Evolutionary conservation across 2,797 vertebrate species (phyloP).

Genomic region (Thamnophis elegans): DNA sequence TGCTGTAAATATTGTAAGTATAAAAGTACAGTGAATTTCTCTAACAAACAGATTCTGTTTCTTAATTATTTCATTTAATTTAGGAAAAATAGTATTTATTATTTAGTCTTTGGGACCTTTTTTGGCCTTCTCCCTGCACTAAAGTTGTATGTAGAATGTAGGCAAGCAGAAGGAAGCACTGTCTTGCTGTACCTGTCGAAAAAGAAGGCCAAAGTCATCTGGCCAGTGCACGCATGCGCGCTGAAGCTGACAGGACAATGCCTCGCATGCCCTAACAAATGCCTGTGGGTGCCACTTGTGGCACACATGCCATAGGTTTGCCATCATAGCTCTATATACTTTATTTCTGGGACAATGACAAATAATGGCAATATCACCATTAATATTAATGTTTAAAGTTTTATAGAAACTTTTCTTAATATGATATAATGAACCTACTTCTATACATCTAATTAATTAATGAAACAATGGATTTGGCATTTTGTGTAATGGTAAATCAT

Average conservation of each 20-base stretch:
- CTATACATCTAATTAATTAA: not conserved
- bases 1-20: conserved; percentile 82
- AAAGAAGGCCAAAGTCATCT: no score
- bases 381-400: not conserved
- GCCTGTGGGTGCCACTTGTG: no score
- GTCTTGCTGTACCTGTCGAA: not conserved
- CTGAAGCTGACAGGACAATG: no score
- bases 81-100: not conserved
- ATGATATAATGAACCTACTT: not conserved
- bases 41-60: not conserved
- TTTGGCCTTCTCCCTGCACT: not conserved
- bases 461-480: not conserved
- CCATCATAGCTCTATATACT: not conserved
- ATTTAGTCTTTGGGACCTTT: not conserved
- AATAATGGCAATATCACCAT: not conserved
- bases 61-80: not conserved
- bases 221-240: no score
- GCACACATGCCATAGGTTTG: no score
- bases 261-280: no score
- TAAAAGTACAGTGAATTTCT: not conserved
- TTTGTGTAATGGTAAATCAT: not conserved
- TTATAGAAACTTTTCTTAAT: not conserved
- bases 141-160: not conserved
- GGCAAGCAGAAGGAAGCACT: not conserved
- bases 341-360: not conserved